A percentile compares a stretch with the other conserved stretches of the same genome.
Evolutionary conservation across 2,113 vertebrate species (phyloP).

Genomic region (Rhadina sibilatrix): DNA sequence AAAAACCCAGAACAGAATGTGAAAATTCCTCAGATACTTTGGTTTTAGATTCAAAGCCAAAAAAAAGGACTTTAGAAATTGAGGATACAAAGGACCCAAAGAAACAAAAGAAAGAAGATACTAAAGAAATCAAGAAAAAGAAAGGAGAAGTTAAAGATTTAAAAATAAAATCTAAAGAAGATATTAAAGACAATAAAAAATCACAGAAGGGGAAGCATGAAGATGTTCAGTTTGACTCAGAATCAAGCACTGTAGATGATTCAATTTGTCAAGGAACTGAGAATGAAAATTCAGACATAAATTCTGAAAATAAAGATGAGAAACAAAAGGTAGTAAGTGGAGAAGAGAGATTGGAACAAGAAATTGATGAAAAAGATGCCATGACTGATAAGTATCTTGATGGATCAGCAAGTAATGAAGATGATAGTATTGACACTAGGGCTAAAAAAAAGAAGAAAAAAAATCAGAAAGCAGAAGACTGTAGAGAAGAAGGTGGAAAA

Average conservation of each 20-base stretch:
- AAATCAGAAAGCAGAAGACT: conserved; percentile 70
- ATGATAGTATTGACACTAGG: conserved; percentile 55
- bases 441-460: conserved; percentile 82
- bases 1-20: conserved; percentile 77
- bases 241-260: neutral
- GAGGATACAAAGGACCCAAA: conserved; percentile 85
- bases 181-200: conserved; percentile 75
- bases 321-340: neutral
- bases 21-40: conserved; percentile 71
- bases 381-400: conserved; percentile 38
- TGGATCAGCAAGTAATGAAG: conserved; percentile 63
- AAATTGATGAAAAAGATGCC: neutral
- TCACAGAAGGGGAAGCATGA: conserved; percentile 59
- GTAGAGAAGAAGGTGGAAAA: conserved; percentile 66
- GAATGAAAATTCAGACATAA: conserved; percentile 29
- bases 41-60: conserved; percentile 70
- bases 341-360: conserved; percentile 35
- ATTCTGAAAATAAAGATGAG: conserved; percentile 55
- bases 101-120: conserved; percentile 86
- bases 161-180: conserved; percentile 76
- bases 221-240: conserved; percentile 44
- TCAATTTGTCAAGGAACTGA: conserved; percentile 19
- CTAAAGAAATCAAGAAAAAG: conserved; percentile 81
- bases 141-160: conserved; percentile 76
- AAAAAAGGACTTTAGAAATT: conserved; percentile 77